Evolutionary conservation across 2,797 vertebrate species (phyloP).

Genomic region (Falco concolor): DNA sequence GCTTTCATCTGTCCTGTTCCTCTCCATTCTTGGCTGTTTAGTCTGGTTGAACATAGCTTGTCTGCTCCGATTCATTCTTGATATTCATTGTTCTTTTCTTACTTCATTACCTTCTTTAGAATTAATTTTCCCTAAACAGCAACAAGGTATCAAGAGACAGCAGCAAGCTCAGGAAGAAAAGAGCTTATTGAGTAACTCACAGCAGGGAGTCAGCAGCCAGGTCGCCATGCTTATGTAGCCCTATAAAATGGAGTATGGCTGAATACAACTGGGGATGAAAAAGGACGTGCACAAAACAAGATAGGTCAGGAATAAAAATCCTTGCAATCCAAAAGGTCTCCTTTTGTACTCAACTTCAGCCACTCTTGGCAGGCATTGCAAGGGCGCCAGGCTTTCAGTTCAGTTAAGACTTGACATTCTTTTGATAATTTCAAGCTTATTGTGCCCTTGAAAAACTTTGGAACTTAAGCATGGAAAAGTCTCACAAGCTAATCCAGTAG

Average conservation of each 20-base stretch:
- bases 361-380: neutral
- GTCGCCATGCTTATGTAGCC: neutral
- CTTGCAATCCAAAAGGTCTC: neutral
- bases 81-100: neutral
- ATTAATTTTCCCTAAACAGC: neutral
- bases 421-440: neutral
- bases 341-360: neutral
- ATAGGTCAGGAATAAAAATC: neutral
- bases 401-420: neutral
- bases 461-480: neutral
- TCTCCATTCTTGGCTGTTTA: neutral
- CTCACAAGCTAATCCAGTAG: neutral
- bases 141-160: neutral
- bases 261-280: neutral
- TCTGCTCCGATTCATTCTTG: neutral
- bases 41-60: neutral
- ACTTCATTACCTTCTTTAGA: neutral
- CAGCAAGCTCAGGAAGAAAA: neutral
- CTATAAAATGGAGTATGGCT: neutral
- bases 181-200: neutral
- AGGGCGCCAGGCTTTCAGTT: neutral
- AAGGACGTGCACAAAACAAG: neutral
- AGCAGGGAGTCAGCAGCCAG: neutral
- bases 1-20: neutral
- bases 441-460: neutral